These are phyloP conservation scores for Nothocercus julius DNA, from an alignment of 2,113 vertebrate genomes.

Conservation along the genomic window DNA sequence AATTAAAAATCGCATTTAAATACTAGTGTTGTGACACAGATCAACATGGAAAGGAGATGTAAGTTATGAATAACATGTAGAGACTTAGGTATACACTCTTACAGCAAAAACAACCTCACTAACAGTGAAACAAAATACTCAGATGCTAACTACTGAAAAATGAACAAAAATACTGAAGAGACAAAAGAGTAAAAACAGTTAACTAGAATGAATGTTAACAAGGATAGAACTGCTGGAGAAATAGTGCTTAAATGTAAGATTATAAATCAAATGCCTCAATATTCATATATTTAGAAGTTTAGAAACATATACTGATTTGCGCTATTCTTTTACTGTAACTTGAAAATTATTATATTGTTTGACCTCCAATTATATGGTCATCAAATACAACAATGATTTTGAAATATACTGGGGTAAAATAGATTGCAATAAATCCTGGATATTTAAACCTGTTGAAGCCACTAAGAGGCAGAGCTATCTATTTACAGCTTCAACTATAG, in stretches of 20 bases:
- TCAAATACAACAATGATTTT: background rate
- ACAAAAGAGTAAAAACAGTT: background rate
- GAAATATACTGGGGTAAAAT: background rate
- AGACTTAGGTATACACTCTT: background rate
- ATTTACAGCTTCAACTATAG: background rate
- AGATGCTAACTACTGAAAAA: background rate
- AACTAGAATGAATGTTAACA: background rate
- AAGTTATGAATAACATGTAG: background rate
- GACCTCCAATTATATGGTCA: background rate
- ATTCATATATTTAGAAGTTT: background rate
- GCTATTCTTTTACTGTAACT: background rate
- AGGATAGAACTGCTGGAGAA: background rate
- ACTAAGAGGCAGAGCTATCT: background rate
- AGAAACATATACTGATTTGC: background rate
- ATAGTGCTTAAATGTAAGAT: background rate
- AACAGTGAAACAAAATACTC: background rate
- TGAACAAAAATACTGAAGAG: background rate
- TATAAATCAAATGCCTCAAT: background rate
- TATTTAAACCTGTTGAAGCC: background rate
- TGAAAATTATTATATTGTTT: background rate
- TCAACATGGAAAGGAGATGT: background rate
- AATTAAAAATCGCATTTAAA: conserved; percentile 22
- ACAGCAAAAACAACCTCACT: background rate
- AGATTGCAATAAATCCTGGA: background rate
- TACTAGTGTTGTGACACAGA: background rate